A percentile compares a stretch with the other conserved stretches of the same genome.
These are phyloP conservation scores for Alligator mississippiensis DNA, from an alignment of 2,113 vertebrate genomes.

Conservation along the genomic window DNA sequence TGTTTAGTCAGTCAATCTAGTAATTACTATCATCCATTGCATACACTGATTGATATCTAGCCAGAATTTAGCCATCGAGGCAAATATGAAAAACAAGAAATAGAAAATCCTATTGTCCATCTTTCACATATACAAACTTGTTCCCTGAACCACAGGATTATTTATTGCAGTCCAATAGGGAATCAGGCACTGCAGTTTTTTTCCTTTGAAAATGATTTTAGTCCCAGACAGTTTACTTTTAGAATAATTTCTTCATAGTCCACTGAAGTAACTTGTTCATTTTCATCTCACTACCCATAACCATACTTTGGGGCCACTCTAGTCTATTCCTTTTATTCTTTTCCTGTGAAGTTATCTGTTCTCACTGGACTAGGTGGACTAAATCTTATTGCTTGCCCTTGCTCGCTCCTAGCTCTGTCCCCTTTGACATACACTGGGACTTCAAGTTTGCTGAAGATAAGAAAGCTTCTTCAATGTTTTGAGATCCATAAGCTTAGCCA, in stretches of 20 bases:
- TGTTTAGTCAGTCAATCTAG: background rate
- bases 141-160: background rate
- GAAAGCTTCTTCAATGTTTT: background rate
- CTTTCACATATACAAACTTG: background rate
- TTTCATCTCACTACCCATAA: background rate
- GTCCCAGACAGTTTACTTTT: background rate
- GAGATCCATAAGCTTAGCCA: background rate
- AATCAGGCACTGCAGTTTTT: background rate
- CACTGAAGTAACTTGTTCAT: background rate
- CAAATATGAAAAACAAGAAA: background rate
- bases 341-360: background rate
- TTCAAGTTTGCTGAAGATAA: background rate
- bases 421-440: background rate
- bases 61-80: background rate
- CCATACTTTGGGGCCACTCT: background rate
- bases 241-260: background rate
- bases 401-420: background rate
- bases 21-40: background rate
- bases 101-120: background rate
- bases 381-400: background rate
- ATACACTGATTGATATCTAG: background rate
- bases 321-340: background rate
- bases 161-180: background rate
- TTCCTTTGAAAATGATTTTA: background rate
- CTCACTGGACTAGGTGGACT: background rate